Conservation (phyloP, 1,140 invertebrate species). For the Trichonephila clavata region DNA sequence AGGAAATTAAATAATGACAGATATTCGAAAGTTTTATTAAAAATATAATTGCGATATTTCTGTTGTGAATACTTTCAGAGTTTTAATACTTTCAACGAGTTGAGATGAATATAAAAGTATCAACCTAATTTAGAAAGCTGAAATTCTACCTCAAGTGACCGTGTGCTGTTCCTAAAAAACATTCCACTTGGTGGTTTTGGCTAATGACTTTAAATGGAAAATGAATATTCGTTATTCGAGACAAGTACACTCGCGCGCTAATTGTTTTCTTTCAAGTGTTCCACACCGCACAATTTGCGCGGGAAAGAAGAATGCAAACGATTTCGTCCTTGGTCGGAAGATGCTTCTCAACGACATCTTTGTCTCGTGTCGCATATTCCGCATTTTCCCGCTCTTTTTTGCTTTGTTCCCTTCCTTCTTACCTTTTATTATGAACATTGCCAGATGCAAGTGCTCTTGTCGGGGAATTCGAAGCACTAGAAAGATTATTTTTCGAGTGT, state of each 20-base stretch:
- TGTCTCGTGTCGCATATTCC: slow-evolving; percentile 7
- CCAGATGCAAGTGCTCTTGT: neutral
- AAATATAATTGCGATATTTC: too few species aligned
- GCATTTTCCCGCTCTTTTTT: slow-evolving; percentile 18
- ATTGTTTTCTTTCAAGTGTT: neutral
- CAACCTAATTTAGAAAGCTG: too few species aligned
- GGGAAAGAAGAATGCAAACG: neutral
- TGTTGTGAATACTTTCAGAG: too few species aligned
- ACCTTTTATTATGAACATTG: neutral
- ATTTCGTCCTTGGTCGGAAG: neutral
- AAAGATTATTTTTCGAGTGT: neutral
- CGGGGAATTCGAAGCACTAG: neutral
- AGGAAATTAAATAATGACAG: too few species aligned
- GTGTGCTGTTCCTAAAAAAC: neutral
- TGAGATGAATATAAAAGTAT: too few species aligned
- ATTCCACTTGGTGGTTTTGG: neutral
- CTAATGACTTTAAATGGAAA: slow-evolving; percentile 22
- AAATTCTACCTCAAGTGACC: too few species aligned
- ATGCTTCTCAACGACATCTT: neutral
- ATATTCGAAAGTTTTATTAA: too few species aligned
- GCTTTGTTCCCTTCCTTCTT: neutral
- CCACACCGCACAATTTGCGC: neutral
- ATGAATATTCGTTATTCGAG: neutral
- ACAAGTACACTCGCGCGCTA: neutral
- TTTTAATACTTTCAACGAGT: too few species aligned